Conservation (phyloP, 2,888 invertebrate species). For the Antheraea yamamai region DNA sequence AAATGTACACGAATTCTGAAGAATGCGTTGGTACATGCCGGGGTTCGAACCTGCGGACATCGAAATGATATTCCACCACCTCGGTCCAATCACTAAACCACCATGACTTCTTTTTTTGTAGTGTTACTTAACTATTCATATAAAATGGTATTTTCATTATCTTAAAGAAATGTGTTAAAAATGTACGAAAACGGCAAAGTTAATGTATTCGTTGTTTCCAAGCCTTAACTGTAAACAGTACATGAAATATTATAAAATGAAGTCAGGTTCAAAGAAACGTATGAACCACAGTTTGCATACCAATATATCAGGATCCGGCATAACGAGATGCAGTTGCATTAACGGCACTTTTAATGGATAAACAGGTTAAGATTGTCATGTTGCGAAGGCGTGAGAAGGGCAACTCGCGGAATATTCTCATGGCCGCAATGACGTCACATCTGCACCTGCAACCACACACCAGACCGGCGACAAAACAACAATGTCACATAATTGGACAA, state of each 20-base stretch:
- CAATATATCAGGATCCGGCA: conserved; percentile 46
- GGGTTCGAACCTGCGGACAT: too few species aligned
- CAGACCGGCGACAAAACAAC: conserved; percentile 60
- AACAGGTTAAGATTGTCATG: conserved; percentile 72
- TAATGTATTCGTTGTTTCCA: background rate
- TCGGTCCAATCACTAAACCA: too few species aligned
- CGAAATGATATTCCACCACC: too few species aligned
- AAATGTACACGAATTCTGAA: too few species aligned
- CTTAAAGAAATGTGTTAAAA: background rate
- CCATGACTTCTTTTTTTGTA: too few species aligned
- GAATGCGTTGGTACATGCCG: too few species aligned
- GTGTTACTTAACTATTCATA: background rate
- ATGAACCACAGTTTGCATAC: conserved; percentile 30
- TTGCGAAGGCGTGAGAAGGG: conserved; percentile 78
- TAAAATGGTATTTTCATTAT: background rate
- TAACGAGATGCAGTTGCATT: conserved; percentile 59
- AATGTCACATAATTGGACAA: conserved; percentile 64
- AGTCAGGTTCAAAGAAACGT: conserved; percentile 18
- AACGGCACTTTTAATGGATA: conserved; percentile 72
- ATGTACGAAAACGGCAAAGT: background rate
- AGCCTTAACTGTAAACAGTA: background rate
- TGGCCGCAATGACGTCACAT: conserved; percentile 69
- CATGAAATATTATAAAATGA: background rate
- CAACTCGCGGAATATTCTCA: conserved; percentile 71
- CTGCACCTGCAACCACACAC: conserved; percentile 64